These are phyloP conservation scores for Thalassophryne amazonica DNA, from an alignment of 2,797 vertebrate species.

Conservation along the genomic window DNA sequence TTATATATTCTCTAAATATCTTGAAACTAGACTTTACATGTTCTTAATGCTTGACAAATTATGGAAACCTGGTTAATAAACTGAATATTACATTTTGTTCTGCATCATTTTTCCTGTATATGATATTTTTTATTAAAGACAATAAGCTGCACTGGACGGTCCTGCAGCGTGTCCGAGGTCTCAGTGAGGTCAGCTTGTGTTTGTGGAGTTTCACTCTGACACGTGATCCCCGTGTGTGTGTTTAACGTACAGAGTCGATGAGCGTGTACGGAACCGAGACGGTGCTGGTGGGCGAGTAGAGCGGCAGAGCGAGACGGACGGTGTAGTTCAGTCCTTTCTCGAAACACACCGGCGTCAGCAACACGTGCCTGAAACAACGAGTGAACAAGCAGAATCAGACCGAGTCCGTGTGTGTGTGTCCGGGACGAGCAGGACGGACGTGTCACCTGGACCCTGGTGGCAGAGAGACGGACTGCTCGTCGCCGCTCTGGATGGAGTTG, in stretches of 20 bases:
- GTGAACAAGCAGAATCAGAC: neutral
- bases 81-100: no score
- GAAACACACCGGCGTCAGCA: conserved; percentile 87
- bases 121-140: no score
- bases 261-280: conserved; percentile 87
- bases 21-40: no score
- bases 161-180: no score
- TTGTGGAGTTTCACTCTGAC: no score
- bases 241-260: conserved; percentile 88
- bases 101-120: no score
- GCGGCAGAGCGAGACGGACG: conserved; percentile 81
- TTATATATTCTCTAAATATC: no score
- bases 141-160: no score
- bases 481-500: conserved; percentile 82
- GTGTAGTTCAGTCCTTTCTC: conserved; percentile 93
- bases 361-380: conserved; percentile 78
- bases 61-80: no score
- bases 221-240: no score
- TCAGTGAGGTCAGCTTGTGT: no score
- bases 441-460: conserved; percentile 89
- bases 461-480: conserved; percentile 86
- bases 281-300: conserved; percentile 77
- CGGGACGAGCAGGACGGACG: neutral
- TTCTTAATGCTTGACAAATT: no score
- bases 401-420: neutral